Percentiles rank a stretch among this genome's conserved stretches.
Conservation (phyloP, 2,113 vertebrate genomes). For the Rhabdomys dilectus region DNA sequence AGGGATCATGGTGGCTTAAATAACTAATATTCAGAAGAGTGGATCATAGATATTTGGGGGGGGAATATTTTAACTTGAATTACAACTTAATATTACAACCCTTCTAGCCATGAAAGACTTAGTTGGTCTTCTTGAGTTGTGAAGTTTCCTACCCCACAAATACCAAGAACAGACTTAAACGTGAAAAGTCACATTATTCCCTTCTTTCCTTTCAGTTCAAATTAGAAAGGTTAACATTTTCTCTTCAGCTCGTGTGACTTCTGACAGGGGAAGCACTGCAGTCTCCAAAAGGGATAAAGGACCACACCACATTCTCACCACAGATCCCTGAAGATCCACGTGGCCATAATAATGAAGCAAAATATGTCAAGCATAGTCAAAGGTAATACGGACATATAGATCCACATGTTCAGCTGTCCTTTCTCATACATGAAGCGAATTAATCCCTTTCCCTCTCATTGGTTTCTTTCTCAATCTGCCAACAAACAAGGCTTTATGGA, state of each 20-base stretch:
- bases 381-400: conserved; percentile 49
- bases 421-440: conserved; percentile 4
- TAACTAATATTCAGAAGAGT: conserved; percentile 23
- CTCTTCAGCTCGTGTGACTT: conserved; percentile 18
- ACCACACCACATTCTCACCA: conserved; percentile 34
- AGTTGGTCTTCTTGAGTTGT: not conserved
- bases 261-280: not conserved
- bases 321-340: conserved; percentile 26
- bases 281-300: conserved; percentile 41
- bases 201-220: conserved; percentile 57
- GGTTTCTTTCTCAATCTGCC: not conserved
- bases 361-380: conserved; percentile 36
- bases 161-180: conserved; percentile 6
- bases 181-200: conserved; percentile 42
- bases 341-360: conserved; percentile 44
- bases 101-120: conserved; percentile 10
- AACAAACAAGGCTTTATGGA: not conserved
- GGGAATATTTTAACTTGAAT: conserved; percentile 8
- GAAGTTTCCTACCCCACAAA: not conserved
- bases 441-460: not conserved
- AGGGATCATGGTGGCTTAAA: not conserved
- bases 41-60: not conserved
- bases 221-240: conserved; percentile 33
- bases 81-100: not conserved
- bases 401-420: not conserved